Evolutionary conservation across 1,140 invertebrate species (phyloP).

Genomic region (Oreohelix idahoensis): DNA sequence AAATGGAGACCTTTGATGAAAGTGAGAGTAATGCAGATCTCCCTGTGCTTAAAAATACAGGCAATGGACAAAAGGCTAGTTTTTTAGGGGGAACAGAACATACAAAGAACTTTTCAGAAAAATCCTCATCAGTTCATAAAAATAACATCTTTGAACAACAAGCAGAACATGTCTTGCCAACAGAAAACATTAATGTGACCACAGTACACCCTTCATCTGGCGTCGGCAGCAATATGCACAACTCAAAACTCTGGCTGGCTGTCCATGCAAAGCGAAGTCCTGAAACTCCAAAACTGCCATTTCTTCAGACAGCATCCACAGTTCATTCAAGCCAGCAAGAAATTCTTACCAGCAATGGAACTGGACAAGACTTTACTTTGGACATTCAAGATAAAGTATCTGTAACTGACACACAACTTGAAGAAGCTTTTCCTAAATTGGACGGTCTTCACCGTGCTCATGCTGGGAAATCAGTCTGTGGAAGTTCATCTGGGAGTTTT

Average conservation of each 20-base stretch:
- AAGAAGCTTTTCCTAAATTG: not conserved
- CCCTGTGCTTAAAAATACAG: not conserved
- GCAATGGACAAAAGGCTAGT: not conserved
- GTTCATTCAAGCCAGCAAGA: not conserved
- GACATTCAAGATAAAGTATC: not conserved
- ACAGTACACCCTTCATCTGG: not conserved
- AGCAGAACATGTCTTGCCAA: not conserved
- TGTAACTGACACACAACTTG: not conserved
- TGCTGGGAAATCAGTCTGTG: not conserved
- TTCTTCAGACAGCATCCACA: not conserved
- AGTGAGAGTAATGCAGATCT: not conserved
- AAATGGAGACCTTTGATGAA: not conserved
- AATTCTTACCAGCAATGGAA: not conserved
- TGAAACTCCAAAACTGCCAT: not conserved
- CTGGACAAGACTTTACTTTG: not conserved
- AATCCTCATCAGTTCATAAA: not conserved
- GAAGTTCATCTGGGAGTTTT: not conserved
- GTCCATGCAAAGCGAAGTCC: not conserved
- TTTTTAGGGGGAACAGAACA: not conserved
- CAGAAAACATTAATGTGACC: not conserved
- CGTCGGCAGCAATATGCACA: not conserved
- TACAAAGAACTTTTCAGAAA: not conserved
- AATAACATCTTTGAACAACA: not conserved
- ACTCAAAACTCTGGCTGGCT: not conserved
- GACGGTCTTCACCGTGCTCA: not conserved